phyloP scores from a whole-genome alignment of 2,113 vertebrate species.

The Astur gentilis region DNA sequence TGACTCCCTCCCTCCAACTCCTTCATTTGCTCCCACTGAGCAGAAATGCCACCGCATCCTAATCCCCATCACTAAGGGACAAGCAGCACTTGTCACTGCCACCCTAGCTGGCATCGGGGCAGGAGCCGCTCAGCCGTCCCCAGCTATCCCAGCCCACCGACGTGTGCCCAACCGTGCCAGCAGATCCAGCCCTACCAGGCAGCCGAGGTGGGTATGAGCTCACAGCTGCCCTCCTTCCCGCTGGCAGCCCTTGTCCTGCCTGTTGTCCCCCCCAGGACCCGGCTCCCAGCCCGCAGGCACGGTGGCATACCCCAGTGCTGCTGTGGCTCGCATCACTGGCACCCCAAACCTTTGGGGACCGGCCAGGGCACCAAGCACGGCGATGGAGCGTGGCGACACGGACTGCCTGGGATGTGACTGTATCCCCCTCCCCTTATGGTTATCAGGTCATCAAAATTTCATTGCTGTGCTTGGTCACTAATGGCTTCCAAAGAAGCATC shows the following conservation, averaged over 20 bases:
- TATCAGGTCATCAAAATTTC: slow-evolving; percentile 63
- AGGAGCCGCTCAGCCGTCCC: not conserved
- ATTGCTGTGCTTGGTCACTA: slow-evolving; percentile 50
- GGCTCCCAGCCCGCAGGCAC: rapidly evolving
- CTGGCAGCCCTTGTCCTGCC: not conserved
- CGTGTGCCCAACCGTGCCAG: rapidly evolving
- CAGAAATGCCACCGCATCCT: not conserved
- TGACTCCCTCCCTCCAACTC: not conserved
- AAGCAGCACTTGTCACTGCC: not conserved
- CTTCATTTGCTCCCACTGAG: not conserved
- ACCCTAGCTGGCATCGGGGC: not conserved
- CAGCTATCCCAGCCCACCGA: not conserved
- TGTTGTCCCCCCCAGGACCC: not conserved
- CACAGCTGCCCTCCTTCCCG: not conserved
- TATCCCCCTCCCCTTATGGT: not conserved
- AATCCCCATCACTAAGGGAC: not conserved
- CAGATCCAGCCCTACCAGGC: not conserved
- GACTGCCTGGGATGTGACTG: not conserved
- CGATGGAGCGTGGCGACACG: rapidly evolving
- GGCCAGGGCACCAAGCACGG: not conserved
- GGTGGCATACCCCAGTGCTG: too few species aligned
- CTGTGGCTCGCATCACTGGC: rapidly evolving
- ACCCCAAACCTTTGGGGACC: not conserved
- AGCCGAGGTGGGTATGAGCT: rapidly evolving
- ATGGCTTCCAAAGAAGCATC: slow-evolving; percentile 64